These are phyloP conservation scores for Patella pellucida DNA, from an alignment of 2,888 invertebrate species.

Conservation along the genomic window DNA sequence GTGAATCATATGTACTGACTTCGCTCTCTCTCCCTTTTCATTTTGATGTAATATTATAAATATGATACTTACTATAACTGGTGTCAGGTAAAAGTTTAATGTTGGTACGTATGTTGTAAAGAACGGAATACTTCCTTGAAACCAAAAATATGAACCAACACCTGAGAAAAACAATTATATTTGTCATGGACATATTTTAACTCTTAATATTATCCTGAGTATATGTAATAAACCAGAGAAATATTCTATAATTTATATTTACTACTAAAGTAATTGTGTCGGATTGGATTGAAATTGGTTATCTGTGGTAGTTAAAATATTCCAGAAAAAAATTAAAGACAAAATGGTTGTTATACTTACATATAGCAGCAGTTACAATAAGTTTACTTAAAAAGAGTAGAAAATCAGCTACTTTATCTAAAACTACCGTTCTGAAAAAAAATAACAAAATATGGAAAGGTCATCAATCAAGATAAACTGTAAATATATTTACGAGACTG, in stretches of 20 bases:
- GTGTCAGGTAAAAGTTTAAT: slow-evolving; percentile 83
- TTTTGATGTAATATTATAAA: background rate
- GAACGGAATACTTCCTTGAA: slow-evolving; percentile 72
- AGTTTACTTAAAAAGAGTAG: slow-evolving; percentile 92
- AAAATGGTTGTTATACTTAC: slow-evolving; percentile 65
- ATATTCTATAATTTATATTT: no score
- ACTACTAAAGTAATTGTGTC: no score
- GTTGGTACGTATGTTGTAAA: slow-evolving; percentile 72
- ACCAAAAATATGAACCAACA: slow-evolving; percentile 82
- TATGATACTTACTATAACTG: slow-evolving; percentile 77
- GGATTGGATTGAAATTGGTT: no score
- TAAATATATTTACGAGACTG: no score
- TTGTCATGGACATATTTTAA: no score
- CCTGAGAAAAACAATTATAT: slow-evolving; percentile 42
- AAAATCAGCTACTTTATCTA: slow-evolving; percentile 84
- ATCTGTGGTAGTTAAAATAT: no score
- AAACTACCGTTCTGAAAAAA: slow-evolving; percentile 71
- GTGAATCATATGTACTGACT: no score
- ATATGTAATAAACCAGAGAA: no score
- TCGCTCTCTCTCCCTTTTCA: no score
- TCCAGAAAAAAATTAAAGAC: no score
- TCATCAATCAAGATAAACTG: background rate
- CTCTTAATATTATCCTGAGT: no score
- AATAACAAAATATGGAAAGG: background rate
- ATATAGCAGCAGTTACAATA: slow-evolving; percentile 84